These are phyloP conservation scores for Agapetus fuscipes DNA, from an alignment of 2,888 invertebrate species.

Conservation along the genomic window DNA sequence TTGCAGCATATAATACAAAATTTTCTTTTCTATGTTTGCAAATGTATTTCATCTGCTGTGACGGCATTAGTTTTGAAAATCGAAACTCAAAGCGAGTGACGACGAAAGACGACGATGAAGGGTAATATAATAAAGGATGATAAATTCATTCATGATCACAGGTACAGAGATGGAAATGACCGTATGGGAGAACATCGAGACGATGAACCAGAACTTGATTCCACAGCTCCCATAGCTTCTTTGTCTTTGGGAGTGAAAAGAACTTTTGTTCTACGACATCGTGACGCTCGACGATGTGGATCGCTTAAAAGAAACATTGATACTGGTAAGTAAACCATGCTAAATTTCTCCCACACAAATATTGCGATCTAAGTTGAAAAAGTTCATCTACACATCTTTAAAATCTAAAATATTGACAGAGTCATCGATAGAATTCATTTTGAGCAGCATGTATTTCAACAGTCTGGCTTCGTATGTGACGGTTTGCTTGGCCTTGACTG, in stretches of 20 bases:
- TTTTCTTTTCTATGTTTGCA: too few species aligned
- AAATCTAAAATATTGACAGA: slow-evolving; percentile 45
- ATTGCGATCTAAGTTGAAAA: too few species aligned
- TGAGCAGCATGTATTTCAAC: slow-evolving; percentile 70
- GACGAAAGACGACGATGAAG: too few species aligned
- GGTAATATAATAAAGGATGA: too few species aligned
- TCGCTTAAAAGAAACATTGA: slow-evolving; percentile 35
- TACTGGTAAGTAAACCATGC: slow-evolving; percentile 29
- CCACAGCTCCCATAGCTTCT: slow-evolving; percentile 54
- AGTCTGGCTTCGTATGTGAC: slow-evolving; percentile 85
- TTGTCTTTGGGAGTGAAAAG: slow-evolving; percentile 55
- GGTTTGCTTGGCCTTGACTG: slow-evolving; percentile 73
- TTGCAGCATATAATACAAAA: too few species aligned
- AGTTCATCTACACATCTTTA: too few species aligned
- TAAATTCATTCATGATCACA: too few species aligned
- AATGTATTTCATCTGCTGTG: too few species aligned
- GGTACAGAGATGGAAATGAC: slow-evolving; percentile 58
- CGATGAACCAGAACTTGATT: slow-evolving; percentile 57
- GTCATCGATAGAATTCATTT: slow-evolving; percentile 48
- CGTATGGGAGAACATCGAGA: slow-evolving; percentile 65
- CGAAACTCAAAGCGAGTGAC: too few species aligned
- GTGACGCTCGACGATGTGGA: slow-evolving; percentile 43
- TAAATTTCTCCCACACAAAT: too few species aligned
- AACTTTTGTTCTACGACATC: slow-evolving; percentile 55
- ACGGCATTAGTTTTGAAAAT: too few species aligned